Percentiles rank a stretch among this genome's conserved stretches.
phyloP scores from a whole-genome alignment of 1,140 invertebrate genomes.

The Diorhabda carinulata region DNA sequence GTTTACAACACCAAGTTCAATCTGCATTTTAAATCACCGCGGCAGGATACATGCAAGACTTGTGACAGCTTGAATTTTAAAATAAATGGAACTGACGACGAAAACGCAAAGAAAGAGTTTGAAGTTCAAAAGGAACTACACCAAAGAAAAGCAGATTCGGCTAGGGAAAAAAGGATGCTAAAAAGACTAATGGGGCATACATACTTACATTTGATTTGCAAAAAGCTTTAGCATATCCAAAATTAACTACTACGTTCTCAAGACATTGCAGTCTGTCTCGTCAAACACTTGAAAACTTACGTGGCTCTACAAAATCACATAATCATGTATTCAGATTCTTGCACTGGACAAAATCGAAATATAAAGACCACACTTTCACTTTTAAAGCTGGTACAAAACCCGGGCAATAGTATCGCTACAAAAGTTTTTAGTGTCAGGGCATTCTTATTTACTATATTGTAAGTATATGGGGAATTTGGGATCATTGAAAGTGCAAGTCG shows the following conservation, averaged over 20 bases:
- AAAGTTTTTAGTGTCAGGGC: not conserved
- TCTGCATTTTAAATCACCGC: too few species aligned
- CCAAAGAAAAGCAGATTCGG: too few species aligned
- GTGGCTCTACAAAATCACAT: not conserved
- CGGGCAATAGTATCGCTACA: not conserved
- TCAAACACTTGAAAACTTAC: not conserved
- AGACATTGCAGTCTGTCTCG: constrained; percentile 13
- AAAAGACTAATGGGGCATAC: too few species aligned
- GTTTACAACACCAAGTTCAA: too few species aligned
- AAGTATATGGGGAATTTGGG: not conserved
- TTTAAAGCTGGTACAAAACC: not conserved
- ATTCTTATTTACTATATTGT: not conserved
- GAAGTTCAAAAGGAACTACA: too few species aligned
- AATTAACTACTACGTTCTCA: constrained; percentile 20
- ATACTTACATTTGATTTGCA: too few species aligned
- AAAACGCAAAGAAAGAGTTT: too few species aligned
- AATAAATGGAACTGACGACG: too few species aligned
- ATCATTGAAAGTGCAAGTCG: not conserved
- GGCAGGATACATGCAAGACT: not conserved
- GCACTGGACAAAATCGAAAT: not conserved
- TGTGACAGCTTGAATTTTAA: too few species aligned
- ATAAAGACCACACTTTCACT: not conserved
- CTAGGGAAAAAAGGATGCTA: too few species aligned
- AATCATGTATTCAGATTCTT: constrained; percentile 7
- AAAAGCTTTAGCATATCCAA: not conserved